phyloP scores from a whole-genome alignment of 1,140 invertebrate genomes.

The Uloborus diversus region DNA sequence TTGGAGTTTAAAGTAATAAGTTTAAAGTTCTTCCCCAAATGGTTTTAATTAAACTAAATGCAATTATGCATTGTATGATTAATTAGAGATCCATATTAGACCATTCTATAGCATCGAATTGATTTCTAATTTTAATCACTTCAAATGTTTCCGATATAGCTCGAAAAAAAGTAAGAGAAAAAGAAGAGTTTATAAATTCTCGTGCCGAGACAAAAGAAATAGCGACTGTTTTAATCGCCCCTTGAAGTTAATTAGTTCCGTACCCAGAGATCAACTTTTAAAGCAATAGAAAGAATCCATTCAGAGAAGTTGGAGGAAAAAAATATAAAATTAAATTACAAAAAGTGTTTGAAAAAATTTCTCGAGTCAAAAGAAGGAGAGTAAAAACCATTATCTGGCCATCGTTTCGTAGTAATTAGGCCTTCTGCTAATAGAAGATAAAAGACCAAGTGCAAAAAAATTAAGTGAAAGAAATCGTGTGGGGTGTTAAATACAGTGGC shows the following conservation, averaged over 20 bases:
- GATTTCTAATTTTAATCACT: too few species aligned
- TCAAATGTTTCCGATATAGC: too few species aligned
- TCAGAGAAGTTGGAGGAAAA: not conserved
- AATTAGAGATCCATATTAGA: too few species aligned
- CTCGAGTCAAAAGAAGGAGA: constrained; percentile 16
- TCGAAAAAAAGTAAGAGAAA: too few species aligned
- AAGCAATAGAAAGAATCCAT: not conserved
- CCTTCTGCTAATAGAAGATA: constrained; percentile 54
- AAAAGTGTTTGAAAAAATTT: not conserved
- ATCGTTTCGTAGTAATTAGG: constrained; percentile 48
- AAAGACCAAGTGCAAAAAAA: constrained; percentile 28
- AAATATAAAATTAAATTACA: constrained; percentile 33
- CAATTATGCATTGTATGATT: too few species aligned
- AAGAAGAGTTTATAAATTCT: too few species aligned
- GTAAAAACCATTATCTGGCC: constrained; percentile 47
- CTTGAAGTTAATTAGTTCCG: not conserved
- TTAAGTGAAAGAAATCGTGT: constrained; percentile 16
- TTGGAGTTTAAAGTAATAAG: too few species aligned
- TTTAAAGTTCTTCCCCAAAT: too few species aligned
- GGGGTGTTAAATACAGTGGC: constrained; percentile 49
- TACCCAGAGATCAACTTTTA: not conserved
- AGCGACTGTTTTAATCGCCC: not conserved
- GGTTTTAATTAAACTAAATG: too few species aligned
- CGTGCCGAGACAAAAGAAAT: too few species aligned
- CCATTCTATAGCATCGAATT: too few species aligned